Evolutionary conservation across 2,888 invertebrate species (phyloP), one percentile per base, ranked within the genome.

Genomic region (Anaspis maculata): DNA sequence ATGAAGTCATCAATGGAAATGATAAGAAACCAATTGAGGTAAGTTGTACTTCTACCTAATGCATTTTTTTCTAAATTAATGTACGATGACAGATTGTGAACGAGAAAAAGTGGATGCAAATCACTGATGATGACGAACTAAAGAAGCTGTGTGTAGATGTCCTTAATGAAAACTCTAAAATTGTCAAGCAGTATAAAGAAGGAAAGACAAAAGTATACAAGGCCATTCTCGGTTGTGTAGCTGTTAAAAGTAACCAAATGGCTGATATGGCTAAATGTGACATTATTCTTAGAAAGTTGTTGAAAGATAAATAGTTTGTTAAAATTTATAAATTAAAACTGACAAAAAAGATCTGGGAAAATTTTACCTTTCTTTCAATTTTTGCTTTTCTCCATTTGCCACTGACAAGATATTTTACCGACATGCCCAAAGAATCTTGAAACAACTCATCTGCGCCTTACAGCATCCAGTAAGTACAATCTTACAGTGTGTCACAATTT

Each of bases 201-300:
- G 87, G 87, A 3, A 86, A 86, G 64, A 61, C 59, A 1, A 83
- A 83, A 66, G 72, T 78, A 5, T 72, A 82, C 27, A 75, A 72
- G 51, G 76, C 77, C 15, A 69, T 88, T 38, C 57, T 78, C 38
- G 78, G 77, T 9, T 66, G 73, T 52, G 66, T 83, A 30, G 70
- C 69, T 32, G 74, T 73, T 51, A 65, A 67, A 42, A 74, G 77
- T 25, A 61, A 76, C 11, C 69, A 76, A 51, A 74, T 73, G 56
- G 75, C 79, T 22, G 77, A 87, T 57, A 84, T 84, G 82, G 67
- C 68, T 37, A 51, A 71, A 52, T 78, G 73, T 41, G 65, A 72
- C 31, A 63, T 68, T 49, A 73, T 74, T 51, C 66, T 85, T 63
- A 74, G 79, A 59, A 66, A 72, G 52, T 59, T 80, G 50, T 68